Percentiles rank a stretch among this genome's conserved stretches.
Conservation (phyloP, 2,888 invertebrate genomes). For the Orthonevra nobilis region DNA sequence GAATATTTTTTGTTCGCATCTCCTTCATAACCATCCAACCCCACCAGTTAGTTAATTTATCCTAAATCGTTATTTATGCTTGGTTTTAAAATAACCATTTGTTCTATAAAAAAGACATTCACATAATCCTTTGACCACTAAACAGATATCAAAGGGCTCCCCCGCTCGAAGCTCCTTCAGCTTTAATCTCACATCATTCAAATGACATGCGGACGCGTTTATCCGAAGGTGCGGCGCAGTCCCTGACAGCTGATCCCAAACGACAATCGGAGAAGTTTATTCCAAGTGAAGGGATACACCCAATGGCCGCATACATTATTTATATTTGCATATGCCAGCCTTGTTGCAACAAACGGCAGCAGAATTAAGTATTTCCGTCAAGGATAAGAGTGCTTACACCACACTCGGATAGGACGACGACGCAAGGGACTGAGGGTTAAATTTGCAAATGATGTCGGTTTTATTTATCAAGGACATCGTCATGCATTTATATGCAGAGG, state of each 20-base stretch:
- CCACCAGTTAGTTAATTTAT: no score
- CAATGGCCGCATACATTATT: conserved; percentile 1
- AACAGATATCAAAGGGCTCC: no score
- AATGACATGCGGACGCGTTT: no score
- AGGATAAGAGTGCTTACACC: background rate
- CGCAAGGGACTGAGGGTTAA: background rate
- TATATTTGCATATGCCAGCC: background rate
- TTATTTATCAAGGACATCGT: conserved; percentile 9
- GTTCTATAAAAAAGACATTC: no score
- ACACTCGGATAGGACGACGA: background rate
- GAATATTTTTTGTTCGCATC: no score
- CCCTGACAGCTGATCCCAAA: background rate
- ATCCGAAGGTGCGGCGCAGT: no score
- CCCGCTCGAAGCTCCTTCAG: no score
- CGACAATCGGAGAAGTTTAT: background rate
- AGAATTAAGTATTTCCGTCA: conserved; percentile 2
- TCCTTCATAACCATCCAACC: no score
- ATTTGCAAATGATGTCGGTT: conserved; percentile 14
- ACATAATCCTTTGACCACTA: no score
- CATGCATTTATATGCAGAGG: conserved; percentile 4
- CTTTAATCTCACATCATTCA: no score
- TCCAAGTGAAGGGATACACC: conserved; percentile 2
- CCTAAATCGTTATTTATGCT: no score
- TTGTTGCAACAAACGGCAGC: background rate
- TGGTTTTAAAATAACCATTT: no score